These are phyloP conservation scores for Apotomis capreana DNA, from an alignment of 2,888 invertebrate genomes.

Conservation along the genomic window DNA sequence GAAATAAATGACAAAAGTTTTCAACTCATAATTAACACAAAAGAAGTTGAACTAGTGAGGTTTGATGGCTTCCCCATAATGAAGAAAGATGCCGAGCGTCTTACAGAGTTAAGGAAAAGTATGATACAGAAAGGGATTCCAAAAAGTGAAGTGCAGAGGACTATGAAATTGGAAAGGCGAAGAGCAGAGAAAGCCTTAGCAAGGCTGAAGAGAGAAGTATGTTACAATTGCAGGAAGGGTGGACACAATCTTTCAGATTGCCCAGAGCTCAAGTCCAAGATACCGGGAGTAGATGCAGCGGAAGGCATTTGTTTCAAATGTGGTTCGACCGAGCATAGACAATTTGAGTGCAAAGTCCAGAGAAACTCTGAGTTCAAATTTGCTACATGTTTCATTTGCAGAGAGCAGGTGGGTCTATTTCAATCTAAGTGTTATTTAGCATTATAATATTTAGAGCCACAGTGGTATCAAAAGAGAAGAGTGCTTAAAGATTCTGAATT, in stretches of 20 bases:
- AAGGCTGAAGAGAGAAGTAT: slow-evolving; percentile 87
- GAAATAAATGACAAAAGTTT: slow-evolving; percentile 72
- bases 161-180: slow-evolving; percentile 87
- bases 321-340: slow-evolving; percentile 93
- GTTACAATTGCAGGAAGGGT: slow-evolving; percentile 90
- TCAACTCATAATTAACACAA: slow-evolving; percentile 85
- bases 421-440: not conserved
- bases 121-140: slow-evolving; percentile 87
- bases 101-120: slow-evolving; percentile 84
- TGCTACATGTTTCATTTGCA: slow-evolving; percentile 95
- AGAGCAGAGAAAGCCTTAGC: slow-evolving; percentile 88
- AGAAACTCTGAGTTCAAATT: slow-evolving; percentile 88
- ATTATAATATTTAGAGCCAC: not conserved
- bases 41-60: slow-evolving; percentile 84
- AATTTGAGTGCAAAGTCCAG: slow-evolving; percentile 88
- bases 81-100: slow-evolving; percentile 86
- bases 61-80: slow-evolving; percentile 89
- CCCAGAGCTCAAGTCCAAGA: slow-evolving; percentile 85
- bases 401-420: slow-evolving; percentile 83
- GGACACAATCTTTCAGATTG: slow-evolving; percentile 93
- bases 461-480: too few species aligned
- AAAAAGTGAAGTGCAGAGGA: slow-evolving; percentile 85
- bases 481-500: too few species aligned
- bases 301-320: slow-evolving; percentile 94
- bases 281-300: slow-evolving; percentile 73